A percentile compares a stretch with the other conserved stretches of the same genome.
Conservation (phyloP, 2,888 invertebrate genomes). For the Aphrophora alni region DNA sequence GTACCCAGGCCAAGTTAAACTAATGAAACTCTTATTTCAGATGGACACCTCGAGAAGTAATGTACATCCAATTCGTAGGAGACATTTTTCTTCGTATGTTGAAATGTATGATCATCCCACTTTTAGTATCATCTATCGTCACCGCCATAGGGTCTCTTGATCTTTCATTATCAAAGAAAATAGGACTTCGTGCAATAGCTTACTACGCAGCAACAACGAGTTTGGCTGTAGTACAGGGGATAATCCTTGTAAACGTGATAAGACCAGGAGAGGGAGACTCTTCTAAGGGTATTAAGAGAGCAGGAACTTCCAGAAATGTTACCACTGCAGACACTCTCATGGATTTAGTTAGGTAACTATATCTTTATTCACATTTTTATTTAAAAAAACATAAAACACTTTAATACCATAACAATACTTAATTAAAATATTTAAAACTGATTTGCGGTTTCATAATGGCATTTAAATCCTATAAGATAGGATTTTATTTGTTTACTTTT, state of each 20-base stretch:
- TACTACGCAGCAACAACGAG: slow-evolving; percentile 94
- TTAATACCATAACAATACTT: too few relatives aligned
- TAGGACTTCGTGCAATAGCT: slow-evolving; percentile 82
- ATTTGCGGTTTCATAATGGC: too few relatives aligned
- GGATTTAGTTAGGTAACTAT: slow-evolving; percentile 88
- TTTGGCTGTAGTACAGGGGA: slow-evolving; percentile 84
- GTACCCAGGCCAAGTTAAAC: too few relatives aligned
- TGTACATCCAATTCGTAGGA: slow-evolving; percentile 94
- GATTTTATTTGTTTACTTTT: too few relatives aligned
- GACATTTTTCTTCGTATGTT: slow-evolving; percentile 96
- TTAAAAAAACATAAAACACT: too few relatives aligned
- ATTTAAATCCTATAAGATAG: too few relatives aligned
- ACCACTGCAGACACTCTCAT: slow-evolving; percentile 90
- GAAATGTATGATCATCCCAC: slow-evolving; percentile 92
- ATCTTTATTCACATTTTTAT: too few relatives aligned
- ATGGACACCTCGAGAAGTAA: slow-evolving; percentile 83
- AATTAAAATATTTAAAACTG: too few relatives aligned
- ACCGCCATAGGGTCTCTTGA: slow-evolving; percentile 93
- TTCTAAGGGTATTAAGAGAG: neutral
- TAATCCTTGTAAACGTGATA: slow-evolving; percentile 87
- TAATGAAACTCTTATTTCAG: slow-evolving; percentile 52
- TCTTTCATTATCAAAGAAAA: slow-evolving; percentile 87
- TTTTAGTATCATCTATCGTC: slow-evolving; percentile 88
- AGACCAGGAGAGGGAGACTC: slow-evolving; percentile 70
- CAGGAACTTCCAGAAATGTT: slow-evolving; percentile 61